Evolutionary conservation across 2,113 vertebrate species (phyloP).

Genomic region (Lagopus muta): DNA sequence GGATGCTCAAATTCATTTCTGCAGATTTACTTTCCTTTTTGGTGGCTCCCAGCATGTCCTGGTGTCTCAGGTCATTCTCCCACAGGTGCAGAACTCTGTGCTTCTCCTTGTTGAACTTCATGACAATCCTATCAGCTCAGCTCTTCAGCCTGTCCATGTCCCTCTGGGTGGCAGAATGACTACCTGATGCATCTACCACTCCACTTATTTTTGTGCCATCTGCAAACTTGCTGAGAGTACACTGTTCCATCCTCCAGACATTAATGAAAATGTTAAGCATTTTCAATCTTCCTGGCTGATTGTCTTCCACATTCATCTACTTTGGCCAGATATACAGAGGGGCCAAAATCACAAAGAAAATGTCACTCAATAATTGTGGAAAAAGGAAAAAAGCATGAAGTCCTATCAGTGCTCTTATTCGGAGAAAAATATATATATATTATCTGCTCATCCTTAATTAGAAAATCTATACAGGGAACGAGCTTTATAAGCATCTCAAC

Average conservation of each 20-base stretch:
- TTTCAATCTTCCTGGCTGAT: neutral
- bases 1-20: neutral
- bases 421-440: neutral
- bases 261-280: neutral
- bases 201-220: neutral
- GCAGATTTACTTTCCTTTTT: neutral
- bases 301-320: neutral
- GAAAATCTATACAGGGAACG: neutral
- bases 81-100: neutral
- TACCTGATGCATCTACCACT: neutral
- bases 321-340: neutral
- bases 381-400: neutral
- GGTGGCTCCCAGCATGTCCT: neutral
- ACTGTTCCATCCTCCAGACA: neutral
- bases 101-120: neutral
- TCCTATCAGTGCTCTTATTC: rapidly evolving
- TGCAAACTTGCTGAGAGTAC: neutral
- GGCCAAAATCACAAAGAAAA: neutral
- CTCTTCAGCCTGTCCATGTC: neutral
- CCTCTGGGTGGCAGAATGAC: neutral
- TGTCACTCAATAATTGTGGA: neutral
- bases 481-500: neutral
- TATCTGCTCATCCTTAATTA: neutral
- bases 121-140: neutral
- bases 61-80: neutral